Evolutionary conservation across 2,888 invertebrate genomes (phyloP), one percentile per base, ranked within the genome.

Genomic region (Philereme transversata): DNA sequence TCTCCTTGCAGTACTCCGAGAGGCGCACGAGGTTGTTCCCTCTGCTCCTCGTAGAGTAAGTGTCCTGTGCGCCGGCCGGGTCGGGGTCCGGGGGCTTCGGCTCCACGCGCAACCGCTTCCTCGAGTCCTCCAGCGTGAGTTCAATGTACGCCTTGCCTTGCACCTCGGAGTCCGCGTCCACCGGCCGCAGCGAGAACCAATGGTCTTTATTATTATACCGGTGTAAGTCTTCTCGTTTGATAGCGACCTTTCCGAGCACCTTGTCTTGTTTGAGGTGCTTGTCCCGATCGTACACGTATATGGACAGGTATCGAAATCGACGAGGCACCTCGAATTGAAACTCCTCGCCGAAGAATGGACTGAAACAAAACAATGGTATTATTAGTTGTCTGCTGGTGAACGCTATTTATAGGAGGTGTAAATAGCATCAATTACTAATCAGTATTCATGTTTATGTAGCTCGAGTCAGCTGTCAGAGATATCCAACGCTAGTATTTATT

Each of bases 281-380:
- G 86, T 97, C 97, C 70, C 97, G 94, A 84, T 98, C 98, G 90
- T 96, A 97, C 76, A 98, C 95, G 88, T 97, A 97, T 76, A 98
- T 95, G 71, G 97, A 97, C 64, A 98, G 94, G 89, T 96, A 97
- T 74, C 98, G 95, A 91, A 98, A 98, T 86, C 96, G 95, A 76
- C 97, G 93, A 52, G 98, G 98, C 71, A 98, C 97, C 87, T 97
- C 97, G 83, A 98, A 98, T 85, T 97, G 96, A 91, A 97, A 98
- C 87, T 98, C 98, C 84, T 98, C 98, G 65, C 97, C 97, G 86
- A 97, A 98, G 89, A 97, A 98, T 70, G 98, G 97, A 84, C 96
- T 96, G 87, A 72, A 94, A 95, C 76, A 75, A 84, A 65, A 72
- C 56, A 65, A 71, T 6, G 9, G 47, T 35, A 4, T 11, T 48